Evolutionary conservation across 2,888 invertebrate genomes (phyloP).

Genomic region (Lobophora halterata): DNA sequence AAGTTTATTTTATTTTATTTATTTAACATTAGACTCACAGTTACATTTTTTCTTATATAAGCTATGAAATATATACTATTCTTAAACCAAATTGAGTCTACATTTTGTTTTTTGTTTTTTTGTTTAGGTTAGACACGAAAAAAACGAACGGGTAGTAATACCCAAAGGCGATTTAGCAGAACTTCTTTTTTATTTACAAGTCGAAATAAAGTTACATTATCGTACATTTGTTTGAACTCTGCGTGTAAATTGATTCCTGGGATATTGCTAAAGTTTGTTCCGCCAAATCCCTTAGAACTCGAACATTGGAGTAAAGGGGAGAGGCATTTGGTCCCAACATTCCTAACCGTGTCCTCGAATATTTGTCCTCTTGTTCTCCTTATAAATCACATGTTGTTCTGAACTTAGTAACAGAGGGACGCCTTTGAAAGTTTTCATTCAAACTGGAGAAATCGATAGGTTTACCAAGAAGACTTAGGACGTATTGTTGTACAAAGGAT

Average conservation of each 20-base stretch:
- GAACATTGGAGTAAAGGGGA: slow-evolving; percentile 43
- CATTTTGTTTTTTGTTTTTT: too few species aligned
- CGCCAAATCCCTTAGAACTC: slow-evolving; percentile 48
- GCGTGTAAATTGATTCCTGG: slow-evolving; percentile 58
- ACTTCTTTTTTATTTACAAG: slow-evolving; percentile 19
- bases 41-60: too few species aligned
- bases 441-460: slow-evolving; percentile 4
- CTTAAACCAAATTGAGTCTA: too few species aligned
- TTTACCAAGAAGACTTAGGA: slow-evolving; percentile 1
- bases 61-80: too few species aligned
- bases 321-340: slow-evolving; percentile 46
- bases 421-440: slow-evolving; percentile 20
- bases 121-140: too few species aligned
- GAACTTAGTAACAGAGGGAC: slow-evolving; percentile 20
- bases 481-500: neutral
- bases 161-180: slow-evolving; percentile 3
- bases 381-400: slow-evolving; percentile 40
- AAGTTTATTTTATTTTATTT: too few species aligned
- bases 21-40: too few species aligned
- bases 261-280: slow-evolving; percentile 66
- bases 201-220: slow-evolving; percentile 29
- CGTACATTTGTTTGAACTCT: slow-evolving; percentile 42
- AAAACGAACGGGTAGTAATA: neutral
- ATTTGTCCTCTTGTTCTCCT: slow-evolving; percentile 44
- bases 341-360: slow-evolving; percentile 35